phyloP scores from a whole-genome alignment of 2,888 invertebrate species.

The Parnassius smintheus region DNA sequence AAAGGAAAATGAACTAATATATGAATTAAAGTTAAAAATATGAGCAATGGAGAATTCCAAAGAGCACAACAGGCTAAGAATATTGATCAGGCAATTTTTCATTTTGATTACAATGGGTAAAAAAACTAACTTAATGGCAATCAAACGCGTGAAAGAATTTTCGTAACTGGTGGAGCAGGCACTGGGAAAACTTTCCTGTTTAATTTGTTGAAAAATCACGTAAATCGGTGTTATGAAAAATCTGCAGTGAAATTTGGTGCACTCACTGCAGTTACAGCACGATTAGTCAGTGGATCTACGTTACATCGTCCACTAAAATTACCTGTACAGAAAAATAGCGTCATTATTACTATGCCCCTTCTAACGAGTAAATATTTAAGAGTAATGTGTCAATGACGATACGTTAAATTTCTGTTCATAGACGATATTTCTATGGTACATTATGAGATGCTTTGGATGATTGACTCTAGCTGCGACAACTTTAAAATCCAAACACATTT shows the following conservation, averaged over 20 bases:
- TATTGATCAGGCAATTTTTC: slow-evolving; percentile 25
- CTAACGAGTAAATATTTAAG: slow-evolving; percentile 36
- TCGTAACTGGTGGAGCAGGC: slow-evolving; percentile 28
- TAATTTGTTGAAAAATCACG: slow-evolving; percentile 32
- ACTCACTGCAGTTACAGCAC: slow-evolving; percentile 40
- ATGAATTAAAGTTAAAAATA: no score
- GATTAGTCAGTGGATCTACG: slow-evolving; percentile 34
- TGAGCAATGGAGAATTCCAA: not conserved
- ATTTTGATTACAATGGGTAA: slow-evolving; percentile 30
- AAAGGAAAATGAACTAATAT: no score
- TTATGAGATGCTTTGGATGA: no score
- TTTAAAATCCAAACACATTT: no score
- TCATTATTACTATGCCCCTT: slow-evolving; percentile 32
- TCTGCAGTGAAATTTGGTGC: slow-evolving; percentile 34
- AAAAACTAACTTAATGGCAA: slow-evolving; percentile 27
- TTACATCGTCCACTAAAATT: slow-evolving; percentile 33
- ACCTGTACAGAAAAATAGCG: slow-evolving; percentile 40
- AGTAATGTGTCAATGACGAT: slow-evolving; percentile 37
- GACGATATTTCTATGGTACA: not conserved
- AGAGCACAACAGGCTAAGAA: slow-evolving; percentile 19
- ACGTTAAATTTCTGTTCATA: slow-evolving; percentile 26
- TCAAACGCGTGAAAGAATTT: slow-evolving; percentile 12
- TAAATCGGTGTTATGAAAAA: slow-evolving; percentile 35
- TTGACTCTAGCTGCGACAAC: no score
- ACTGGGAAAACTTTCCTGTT: slow-evolving; percentile 35